Evolutionary conservation across 2,888 invertebrate species (phyloP), one percentile per base, ranked within the genome.

Genomic region (Marasmarcha lunaedactyla): DNA sequence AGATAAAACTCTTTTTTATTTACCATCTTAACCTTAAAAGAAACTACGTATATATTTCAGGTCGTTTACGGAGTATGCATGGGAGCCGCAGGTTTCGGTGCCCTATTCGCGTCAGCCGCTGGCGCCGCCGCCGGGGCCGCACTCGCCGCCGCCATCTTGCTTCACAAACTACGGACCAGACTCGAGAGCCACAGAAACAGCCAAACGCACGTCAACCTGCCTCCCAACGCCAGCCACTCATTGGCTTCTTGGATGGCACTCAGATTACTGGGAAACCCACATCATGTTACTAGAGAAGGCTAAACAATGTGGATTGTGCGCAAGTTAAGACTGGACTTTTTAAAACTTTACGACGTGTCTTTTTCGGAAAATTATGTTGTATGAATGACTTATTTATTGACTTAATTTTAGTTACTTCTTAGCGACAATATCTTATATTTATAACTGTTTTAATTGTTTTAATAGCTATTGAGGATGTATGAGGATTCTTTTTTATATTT

Each of bases 1-100:
- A n/a, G n/a, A n/a, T n/a, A n/a, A n/a, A n/a, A n/a, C n/a, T n/a
- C n/a, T n/a, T n/a, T n/a, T n/a, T n/a, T n/a, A n/a, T n/a, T n/a
- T n/a, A n/a, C n/a, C n/a, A n/a, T n/a, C n/a, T n/a, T n/a, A n/a
- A n/a, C n/a, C n/a, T n/a, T n/a, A n/a, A n/a, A n/a, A n/a, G n/a
- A n/a, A n/a, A n/a, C n/a, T n/a, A n/a, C n/a, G n/a, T n/a, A n/a
- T n/a, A n/a, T n/a, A 20, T 52, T 48, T 1, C 52, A 81, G 81
- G 93, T 93, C 1, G 93, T 95, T 5, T 95, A 95, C 65, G 95
- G 95, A 20, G 93, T 95, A 38, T 95, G 95, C 57, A 89, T 95
- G 86, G 95, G 95, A 0, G 92, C 94, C 14, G 90, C 94, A 0
- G 93, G 94, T 15, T 95, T 95, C 66, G 94, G 94, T 52, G 90